Percentiles rank a stretch among this genome's conserved stretches.
Evolutionary conservation across 2,113 vertebrate species (phyloP).

Genomic region (Stomatorhinus ivindoensis): DNA sequence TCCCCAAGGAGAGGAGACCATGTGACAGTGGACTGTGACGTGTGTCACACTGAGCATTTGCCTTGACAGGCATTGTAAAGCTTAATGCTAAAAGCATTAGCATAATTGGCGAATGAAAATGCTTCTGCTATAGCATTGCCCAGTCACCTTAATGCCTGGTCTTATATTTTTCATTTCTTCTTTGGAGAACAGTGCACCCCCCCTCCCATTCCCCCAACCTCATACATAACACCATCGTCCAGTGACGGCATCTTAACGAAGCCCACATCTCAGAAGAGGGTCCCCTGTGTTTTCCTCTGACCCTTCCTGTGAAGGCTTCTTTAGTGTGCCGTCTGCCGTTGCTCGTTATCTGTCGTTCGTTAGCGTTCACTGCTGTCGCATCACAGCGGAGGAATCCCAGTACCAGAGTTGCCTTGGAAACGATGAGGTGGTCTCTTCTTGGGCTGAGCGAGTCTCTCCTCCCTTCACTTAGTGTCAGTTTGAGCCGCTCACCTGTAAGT

Average conservation of each 20-base stretch:
- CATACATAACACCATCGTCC: background rate
- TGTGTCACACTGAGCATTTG: background rate
- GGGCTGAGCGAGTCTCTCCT: background rate
- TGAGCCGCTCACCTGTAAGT: constrained; percentile 2
- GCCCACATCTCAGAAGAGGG: background rate
- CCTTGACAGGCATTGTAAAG: background rate
- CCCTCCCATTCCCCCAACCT: background rate
- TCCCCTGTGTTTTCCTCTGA: background rate
- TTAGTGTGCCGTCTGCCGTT: background rate
- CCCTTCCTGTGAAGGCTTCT: background rate
- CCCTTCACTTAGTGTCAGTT: background rate
- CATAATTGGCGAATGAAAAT: background rate
- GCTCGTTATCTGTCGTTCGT: background rate
- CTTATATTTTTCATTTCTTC: background rate
- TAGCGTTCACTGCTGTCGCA: background rate
- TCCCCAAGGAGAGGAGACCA: background rate
- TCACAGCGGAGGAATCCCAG: background rate
- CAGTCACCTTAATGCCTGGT: background rate
- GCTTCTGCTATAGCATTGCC: background rate
- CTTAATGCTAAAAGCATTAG: background rate
- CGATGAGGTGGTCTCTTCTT: background rate
- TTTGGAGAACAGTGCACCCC: background rate
- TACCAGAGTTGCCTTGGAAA: constrained; percentile 15
- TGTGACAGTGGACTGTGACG: background rate
- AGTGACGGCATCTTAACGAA: background rate